Evolutionary conservation across 2,113 vertebrate species (phyloP), one percentile per base, ranked within the genome.

Genomic region (Chinchilla lanigera): DNA sequence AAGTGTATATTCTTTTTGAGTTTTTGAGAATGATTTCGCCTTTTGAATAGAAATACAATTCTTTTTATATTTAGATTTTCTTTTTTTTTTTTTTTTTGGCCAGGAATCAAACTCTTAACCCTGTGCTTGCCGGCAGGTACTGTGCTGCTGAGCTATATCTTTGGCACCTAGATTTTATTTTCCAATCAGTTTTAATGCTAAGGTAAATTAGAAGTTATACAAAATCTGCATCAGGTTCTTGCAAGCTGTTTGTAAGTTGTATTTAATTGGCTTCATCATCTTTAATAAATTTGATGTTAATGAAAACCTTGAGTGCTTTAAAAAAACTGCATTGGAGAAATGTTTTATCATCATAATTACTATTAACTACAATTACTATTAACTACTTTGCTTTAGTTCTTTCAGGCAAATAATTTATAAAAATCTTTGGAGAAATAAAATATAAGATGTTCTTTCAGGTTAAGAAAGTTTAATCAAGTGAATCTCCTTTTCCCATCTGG

Each of bases 1-100:
- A 87, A 77, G 38, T 73, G 3, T 17, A 44, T 83, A 38, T 77
- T 50, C 2, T 38, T 93, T 86, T 75, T 89, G 54, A 89, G n/a
- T 19, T 90, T 90, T 73, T 75, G n/a, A 58, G n/a, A 89, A 35
- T 60, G 26, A 38, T 60, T 58, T 77, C 63, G 41, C 22, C 3
- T n/a, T 85, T 94, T 94, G 47, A 10, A 14, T 84, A 77, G 26
- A 83, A 56, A 71, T 86, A 2, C 7, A 28, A n/a, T 85, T 61
- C 1, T 44, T 89, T 78, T 38, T 7, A 87, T 78, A 78, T 58
- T 63, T 14, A 38, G 7, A 38, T 86, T 90, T 33, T 69, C 60
- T 75, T 90, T 87, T 90, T 92, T 89, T 86, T 26, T 69, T 44
- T 75, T 86, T 86, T 93, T 94, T 50, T 50, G 47, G 9, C 22